These are phyloP conservation scores for Aplodontia rufa DNA, from an alignment of 2,113 vertebrate genomes.

Conservation along the genomic window DNA sequence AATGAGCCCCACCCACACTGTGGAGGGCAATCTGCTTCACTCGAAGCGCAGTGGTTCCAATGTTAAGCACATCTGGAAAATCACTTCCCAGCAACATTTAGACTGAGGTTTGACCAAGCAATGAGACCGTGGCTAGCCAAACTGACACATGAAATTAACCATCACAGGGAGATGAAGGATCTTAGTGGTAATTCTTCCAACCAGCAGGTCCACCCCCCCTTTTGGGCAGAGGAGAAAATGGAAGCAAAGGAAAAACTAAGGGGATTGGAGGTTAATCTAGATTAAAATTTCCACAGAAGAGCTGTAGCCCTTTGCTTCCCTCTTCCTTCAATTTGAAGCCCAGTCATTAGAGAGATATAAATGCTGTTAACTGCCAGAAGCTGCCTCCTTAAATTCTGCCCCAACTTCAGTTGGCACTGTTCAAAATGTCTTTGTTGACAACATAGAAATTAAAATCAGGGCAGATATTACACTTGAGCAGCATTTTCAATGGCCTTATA, in stretches of 20 bases:
- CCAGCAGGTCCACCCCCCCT: not conserved
- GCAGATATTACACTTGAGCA: slow-evolving; percentile 70
- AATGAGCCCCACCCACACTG: no score
- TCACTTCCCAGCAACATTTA: not conserved
- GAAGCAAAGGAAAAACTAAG: not conserved
- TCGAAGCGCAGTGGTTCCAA: not conserved
- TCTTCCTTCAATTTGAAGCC: not conserved
- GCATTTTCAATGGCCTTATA: slow-evolving; percentile 75
- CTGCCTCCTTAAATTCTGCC: slow-evolving; percentile 64
- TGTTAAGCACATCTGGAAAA: not conserved
- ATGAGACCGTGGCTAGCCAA: not conserved
- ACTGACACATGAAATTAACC: not conserved
- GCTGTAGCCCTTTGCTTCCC: not conserved
- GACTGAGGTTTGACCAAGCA: not conserved
- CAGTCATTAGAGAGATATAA: not conserved
- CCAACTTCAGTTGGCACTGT: slow-evolving; percentile 78
- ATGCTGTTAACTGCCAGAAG: slow-evolving; percentile 69
- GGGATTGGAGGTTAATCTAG: not conserved
- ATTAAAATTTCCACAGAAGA: not conserved
- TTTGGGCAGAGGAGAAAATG: not conserved
- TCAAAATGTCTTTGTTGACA: slow-evolving; percentile 79
- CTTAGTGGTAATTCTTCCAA: not conserved
- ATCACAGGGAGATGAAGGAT: not conserved
- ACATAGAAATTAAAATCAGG: slow-evolving; percentile 79
- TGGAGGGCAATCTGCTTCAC: not conserved